A percentile compares a stretch with the other conserved stretches of the same genome.
Evolutionary conservation across 2,888 invertebrate species (phyloP).

Genomic region (Therioaphis trifolii): DNA sequence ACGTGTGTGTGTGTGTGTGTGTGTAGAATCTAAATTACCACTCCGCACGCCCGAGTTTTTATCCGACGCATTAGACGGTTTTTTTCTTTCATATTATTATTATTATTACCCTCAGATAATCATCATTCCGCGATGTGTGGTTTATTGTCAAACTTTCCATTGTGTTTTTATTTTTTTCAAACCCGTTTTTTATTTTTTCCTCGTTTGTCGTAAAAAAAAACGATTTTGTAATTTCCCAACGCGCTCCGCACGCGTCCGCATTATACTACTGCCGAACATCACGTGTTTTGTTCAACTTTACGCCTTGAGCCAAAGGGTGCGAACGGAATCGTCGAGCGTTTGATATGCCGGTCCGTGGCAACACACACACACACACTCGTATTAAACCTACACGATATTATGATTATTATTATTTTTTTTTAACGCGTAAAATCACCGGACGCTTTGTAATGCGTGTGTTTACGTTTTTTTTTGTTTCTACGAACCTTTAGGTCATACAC

Average conservation of each 20-base stretch:
- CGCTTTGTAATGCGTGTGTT: neutral
- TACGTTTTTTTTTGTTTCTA: neutral
- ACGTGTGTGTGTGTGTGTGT: neutral
- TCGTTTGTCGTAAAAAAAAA: constrained; percentile 5
- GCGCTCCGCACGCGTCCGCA: neutral
- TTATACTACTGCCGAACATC: no score
- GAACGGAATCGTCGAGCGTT: constrained; percentile 2
- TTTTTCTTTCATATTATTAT: constrained; percentile 9
- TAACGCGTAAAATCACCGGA: neutral
- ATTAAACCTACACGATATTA: no score
- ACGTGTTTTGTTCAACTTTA: neutral
- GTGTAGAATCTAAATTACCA: no score
- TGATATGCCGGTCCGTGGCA: neutral
- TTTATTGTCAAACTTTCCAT: constrained; percentile 53
- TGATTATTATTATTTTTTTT: no score
- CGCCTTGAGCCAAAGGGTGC: neutral
- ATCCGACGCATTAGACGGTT: neutral
- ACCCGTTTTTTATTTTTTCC: constrained; percentile 2
- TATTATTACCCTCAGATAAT: constrained; percentile 33
- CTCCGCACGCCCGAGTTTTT: neutral
- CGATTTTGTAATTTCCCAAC: neutral
- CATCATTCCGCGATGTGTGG: neutral
- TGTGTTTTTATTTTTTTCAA: neutral
- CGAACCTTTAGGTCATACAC: constrained; percentile 40
- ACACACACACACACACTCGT: neutral